phyloP scores from a whole-genome alignment of 2,888 invertebrate species.

The Prosopocoilus inquinatus region DNA sequence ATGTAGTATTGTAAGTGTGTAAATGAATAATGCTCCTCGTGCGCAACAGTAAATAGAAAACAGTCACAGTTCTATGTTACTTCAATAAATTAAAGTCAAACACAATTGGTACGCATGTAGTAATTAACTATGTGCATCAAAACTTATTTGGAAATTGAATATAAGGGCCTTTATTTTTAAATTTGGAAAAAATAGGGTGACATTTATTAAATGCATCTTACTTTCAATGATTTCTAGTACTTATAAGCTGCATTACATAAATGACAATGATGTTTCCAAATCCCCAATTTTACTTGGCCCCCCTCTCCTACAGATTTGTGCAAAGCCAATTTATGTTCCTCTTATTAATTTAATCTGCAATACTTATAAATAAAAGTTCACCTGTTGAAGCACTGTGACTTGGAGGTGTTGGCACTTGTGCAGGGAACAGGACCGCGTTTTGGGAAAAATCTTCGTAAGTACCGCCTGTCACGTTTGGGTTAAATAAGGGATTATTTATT shows the following conservation, averaged over 20 bases:
- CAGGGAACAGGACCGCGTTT: constrained; percentile 69
- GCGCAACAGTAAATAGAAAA: too few relatives aligned
- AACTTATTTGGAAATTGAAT: too few relatives aligned
- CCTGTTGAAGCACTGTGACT: constrained; percentile 37
- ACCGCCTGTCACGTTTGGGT: constrained; percentile 69
- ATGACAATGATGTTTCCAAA: not conserved
- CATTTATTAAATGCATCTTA: too few relatives aligned
- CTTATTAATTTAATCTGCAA: not conserved
- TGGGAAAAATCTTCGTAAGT: constrained; percentile 72
- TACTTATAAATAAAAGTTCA: not conserved
- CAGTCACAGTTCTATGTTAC: too few relatives aligned
- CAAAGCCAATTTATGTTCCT: not conserved
- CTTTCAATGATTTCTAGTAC: too few relatives aligned
- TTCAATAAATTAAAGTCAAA: too few relatives aligned
- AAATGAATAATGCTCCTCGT: too few relatives aligned
- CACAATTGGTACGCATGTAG: too few relatives aligned
- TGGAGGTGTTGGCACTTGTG: constrained; percentile 46
- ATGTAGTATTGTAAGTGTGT: too few relatives aligned
- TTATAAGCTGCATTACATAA: not conserved
- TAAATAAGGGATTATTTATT: constrained; percentile 68
- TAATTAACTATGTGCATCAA: too few relatives aligned
- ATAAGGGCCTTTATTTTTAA: too few relatives aligned
- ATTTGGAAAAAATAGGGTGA: too few relatives aligned
- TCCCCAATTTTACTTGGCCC: not conserved
- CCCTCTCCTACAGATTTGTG: not conserved